Evolutionary conservation across 92 coral and sea anemone genomes (phyloP).

Genomic region (Hydrozoanthus gracilis): DNA sequence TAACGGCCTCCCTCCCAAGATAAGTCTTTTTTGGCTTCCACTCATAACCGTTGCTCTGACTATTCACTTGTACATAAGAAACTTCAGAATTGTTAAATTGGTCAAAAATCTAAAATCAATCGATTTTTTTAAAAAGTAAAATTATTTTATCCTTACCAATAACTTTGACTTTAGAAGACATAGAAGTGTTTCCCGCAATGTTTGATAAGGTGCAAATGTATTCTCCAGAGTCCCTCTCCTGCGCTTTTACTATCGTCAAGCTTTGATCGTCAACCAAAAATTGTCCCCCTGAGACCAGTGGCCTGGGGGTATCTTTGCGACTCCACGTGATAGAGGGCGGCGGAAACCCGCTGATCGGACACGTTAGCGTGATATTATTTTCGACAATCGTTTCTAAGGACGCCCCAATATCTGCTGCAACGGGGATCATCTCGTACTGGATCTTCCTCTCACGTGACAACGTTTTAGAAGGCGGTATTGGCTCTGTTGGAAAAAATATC

Average conservation of each 20-base stretch:
- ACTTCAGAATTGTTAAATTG: no score
- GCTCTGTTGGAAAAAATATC: not conserved
- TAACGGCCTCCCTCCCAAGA: no score
- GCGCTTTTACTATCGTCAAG: conserved; percentile 23
- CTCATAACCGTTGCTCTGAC: no score
- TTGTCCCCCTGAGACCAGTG: conserved; percentile 23
- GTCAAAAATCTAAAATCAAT: no score
- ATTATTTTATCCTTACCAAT: not conserved
- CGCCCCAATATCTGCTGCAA: conserved; percentile 10
- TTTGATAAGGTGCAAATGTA: conserved; percentile 22
- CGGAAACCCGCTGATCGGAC: conserved; percentile 24
- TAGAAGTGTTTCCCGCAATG: not conserved
- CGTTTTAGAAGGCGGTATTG: not conserved
- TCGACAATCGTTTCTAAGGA: conserved; percentile 31
- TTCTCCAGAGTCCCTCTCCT: conserved; percentile 18
- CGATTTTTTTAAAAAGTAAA: not conserved
- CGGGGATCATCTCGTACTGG: conserved; percentile 20
- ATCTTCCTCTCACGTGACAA: not conserved
- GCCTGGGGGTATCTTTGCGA: not conserved
- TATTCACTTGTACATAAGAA: no score
- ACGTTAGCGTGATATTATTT: conserved; percentile 29
- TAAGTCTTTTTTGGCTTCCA: no score
- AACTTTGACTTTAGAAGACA: conserved; percentile 4
- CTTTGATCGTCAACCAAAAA: conserved; percentile 1
- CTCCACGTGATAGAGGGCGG: conserved; percentile 30